Evolutionary conservation across 2,113 vertebrate species (phyloP).

Genomic region (Cervus canadensis): DNA sequence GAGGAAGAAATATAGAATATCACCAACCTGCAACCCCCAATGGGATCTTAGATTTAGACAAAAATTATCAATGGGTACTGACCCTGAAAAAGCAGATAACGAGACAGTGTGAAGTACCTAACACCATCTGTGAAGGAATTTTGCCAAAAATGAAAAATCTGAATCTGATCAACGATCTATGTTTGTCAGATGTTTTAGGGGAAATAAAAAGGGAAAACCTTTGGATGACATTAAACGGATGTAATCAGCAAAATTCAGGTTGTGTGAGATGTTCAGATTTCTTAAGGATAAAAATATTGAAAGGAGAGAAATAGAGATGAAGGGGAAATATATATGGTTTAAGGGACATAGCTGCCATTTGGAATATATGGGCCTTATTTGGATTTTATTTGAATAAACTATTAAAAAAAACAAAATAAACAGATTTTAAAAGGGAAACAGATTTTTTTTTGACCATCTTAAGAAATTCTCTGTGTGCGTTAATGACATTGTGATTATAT

Average conservation of each 20-base stretch:
- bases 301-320: not conserved
- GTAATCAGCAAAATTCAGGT: not conserved
- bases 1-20: not conserved
- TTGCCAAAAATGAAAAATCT: not conserved
- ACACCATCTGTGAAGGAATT: not conserved
- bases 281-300: not conserved
- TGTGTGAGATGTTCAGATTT: not conserved
- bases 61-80: not conserved
- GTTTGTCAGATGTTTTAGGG: not conserved
- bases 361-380: not conserved
- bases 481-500: not conserved
- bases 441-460: not conserved
- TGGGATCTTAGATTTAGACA: not conserved
- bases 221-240: not conserved
- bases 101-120: not conserved
- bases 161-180: not conserved
- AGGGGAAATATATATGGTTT: not conserved
- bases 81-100: not conserved
- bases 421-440: not conserved
- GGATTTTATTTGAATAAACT: not conserved
- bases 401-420: not conserved
- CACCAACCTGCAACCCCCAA: not conserved
- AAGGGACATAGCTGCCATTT: not conserved
- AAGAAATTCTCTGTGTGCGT: not conserved
- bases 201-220: not conserved